Evolutionary conservation across 2,888 invertebrate genomes (phyloP).

Genomic region (Apodemia mormo): DNA sequence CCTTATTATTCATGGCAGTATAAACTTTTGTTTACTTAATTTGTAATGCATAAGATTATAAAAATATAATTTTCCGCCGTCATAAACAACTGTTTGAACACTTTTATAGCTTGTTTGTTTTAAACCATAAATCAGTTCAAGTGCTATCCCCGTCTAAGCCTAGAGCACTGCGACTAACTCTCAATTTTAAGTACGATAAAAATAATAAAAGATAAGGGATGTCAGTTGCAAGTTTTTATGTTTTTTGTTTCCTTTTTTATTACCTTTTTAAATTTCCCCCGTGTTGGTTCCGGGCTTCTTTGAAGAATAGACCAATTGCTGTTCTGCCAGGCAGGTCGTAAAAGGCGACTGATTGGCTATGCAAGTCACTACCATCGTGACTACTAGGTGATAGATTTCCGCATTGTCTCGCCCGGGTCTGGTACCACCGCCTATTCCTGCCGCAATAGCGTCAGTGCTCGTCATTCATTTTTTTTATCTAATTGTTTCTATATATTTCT

Average conservation of each 20-base stretch:
- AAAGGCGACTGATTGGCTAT: too few relatives aligned
- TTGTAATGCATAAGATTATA: conserved; percentile 17
- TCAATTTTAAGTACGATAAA: conserved; percentile 45
- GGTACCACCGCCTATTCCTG: too few relatives aligned
- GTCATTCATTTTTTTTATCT: too few relatives aligned
- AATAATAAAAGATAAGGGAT: conserved; percentile 56
- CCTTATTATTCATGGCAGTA: neutral
- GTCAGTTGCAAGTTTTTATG: conserved; percentile 31
- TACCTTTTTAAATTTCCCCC: too few relatives aligned
- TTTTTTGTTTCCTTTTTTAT: neutral
- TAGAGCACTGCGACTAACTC: conserved; percentile 50
- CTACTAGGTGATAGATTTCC: too few relatives aligned
- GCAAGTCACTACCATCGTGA: too few relatives aligned
- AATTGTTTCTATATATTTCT: too few relatives aligned
- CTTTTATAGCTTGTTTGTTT: conserved; percentile 27
- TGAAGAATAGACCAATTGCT: too few relatives aligned
- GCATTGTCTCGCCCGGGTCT: too few relatives aligned
- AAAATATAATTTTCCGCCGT: conserved; percentile 14
- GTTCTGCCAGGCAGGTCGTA: too few relatives aligned
- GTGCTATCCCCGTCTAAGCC: conserved; percentile 42
- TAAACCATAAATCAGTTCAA: conserved; percentile 36
- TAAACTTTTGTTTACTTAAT: conserved; percentile 1
- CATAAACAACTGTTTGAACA: conserved; percentile 23
- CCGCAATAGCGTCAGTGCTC: too few relatives aligned
- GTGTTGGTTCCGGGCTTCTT: too few relatives aligned